Percentiles rank a stretch among this genome's conserved stretches.
These are phyloP conservation scores for Sebastes flavidus DNA, from an alignment of 2,797 vertebrate genomes.

Conservation along the genomic window DNA sequence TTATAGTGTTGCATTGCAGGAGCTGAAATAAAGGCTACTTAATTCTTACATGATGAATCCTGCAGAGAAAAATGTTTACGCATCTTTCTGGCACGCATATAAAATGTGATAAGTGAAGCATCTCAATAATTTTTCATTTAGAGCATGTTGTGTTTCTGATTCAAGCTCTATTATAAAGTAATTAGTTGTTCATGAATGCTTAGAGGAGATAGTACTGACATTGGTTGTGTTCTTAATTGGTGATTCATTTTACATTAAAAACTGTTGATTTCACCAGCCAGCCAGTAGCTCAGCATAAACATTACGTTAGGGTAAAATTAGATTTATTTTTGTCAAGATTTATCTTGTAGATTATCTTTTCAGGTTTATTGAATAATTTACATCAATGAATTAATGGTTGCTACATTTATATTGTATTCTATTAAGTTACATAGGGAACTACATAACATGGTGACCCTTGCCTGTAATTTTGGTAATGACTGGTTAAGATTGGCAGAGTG, in stretches of 20 bases:
- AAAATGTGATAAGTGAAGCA: neutral
- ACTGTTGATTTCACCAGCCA: too few species aligned
- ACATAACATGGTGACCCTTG: too few species aligned
- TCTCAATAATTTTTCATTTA: neutral
- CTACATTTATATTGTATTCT: too few species aligned
- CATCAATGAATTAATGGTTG: too few species aligned
- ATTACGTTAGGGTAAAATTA: too few species aligned
- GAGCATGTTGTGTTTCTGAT: neutral
- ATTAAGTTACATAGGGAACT: too few species aligned
- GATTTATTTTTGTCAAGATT: too few species aligned
- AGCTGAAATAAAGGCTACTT: neutral
- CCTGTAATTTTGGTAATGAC: too few species aligned
- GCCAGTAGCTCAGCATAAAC: too few species aligned
- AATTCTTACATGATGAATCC: neutral
- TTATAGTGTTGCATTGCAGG: neutral
- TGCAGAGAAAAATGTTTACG: neutral
- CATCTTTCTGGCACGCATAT: neutral
- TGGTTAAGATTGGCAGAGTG: too few species aligned
- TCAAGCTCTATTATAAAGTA: neutral
- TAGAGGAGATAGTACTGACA: neutral
- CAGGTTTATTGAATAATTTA: too few species aligned
- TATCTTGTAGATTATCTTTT: too few species aligned
- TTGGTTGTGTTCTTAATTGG: neutral
- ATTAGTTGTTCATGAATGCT: conserved; percentile 5
- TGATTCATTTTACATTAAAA: conserved; percentile 15